Evolutionary conservation across 1,140 invertebrate species (phyloP).

Genomic region (Trichomalopsis sarcophagae): DNA sequence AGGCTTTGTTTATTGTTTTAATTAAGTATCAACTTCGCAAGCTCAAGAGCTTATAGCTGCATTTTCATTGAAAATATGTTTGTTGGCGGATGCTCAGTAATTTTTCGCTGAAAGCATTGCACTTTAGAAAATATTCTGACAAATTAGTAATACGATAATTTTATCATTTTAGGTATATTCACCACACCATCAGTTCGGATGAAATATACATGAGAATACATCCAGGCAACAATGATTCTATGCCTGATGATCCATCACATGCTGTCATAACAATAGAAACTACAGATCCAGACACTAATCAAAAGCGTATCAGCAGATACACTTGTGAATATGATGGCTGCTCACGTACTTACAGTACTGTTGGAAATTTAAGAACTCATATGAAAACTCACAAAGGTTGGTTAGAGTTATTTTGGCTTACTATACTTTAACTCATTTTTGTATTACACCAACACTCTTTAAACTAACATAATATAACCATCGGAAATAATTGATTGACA

Average conservation of each 20-base stretch:
- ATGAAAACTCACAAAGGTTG: conserved; percentile 97
- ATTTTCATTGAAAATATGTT: background rate
- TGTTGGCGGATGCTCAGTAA: background rate
- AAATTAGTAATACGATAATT: background rate
- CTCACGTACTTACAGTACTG: conserved; percentile 92
- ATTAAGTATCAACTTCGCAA: background rate
- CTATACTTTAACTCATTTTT: conserved; percentile 7
- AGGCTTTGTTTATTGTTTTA: background rate
- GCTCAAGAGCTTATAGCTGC: background rate
- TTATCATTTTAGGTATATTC: conserved; percentile 77
- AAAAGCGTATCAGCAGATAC: conserved; percentile 82
- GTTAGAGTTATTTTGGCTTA: conserved; percentile 12
- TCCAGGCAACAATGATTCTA: conserved; percentile 75
- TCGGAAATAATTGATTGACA: background rate
- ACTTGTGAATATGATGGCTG: conserved; percentile 94
- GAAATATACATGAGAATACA: conserved; percentile 83
- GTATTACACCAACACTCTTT: conserved; percentile 2
- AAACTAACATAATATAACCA: background rate
- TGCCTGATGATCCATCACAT: conserved; percentile 81
- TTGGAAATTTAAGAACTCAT: conserved; percentile 95
- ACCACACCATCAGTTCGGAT: conserved; percentile 81
- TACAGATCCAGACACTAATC: conserved; percentile 79
- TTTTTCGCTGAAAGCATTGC: background rate
- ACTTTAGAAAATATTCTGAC: background rate
- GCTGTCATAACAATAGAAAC: conserved; percentile 82